These are phyloP conservation scores for Phrynosoma platyrhinos DNA, from an alignment of 2,113 vertebrate genomes.

Conservation along the genomic window DNA sequence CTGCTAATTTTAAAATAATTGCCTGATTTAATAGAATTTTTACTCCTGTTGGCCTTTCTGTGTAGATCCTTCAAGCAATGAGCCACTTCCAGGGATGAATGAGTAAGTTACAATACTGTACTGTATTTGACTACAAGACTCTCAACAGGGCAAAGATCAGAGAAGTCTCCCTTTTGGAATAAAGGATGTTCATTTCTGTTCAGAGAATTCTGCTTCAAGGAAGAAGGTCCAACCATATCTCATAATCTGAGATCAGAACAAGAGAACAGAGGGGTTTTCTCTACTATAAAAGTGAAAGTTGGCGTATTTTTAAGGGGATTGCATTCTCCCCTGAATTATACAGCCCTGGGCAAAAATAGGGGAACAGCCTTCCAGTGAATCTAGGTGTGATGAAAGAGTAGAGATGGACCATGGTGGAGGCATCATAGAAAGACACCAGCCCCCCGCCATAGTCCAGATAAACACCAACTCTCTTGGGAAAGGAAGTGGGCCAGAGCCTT, in stretches of 20 bases:
- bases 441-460: constrained; percentile 9
- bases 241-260: neutral
- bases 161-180: neutral
- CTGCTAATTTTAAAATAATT: neutral
- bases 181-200: neutral
- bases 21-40: neutral
- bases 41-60: neutral
- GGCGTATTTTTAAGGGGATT: constrained; percentile 26
- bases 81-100: neutral
- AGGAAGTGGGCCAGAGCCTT: neutral
- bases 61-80: neutral
- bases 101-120: neutral
- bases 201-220: neutral
- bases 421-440: constrained; percentile 14
- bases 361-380: neutral
- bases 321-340: constrained; percentile 10
- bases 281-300: neutral
- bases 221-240: neutral
- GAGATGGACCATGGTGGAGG: neutral
- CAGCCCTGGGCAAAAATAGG: constrained; percentile 23
- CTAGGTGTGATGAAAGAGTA: neutral
- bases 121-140: neutral
- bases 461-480: constrained; percentile 15
- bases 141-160: no score
- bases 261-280: neutral